phyloP scores from a whole-genome alignment of 2,797 vertebrate species.

The Falco novaeseelandiae region DNA sequence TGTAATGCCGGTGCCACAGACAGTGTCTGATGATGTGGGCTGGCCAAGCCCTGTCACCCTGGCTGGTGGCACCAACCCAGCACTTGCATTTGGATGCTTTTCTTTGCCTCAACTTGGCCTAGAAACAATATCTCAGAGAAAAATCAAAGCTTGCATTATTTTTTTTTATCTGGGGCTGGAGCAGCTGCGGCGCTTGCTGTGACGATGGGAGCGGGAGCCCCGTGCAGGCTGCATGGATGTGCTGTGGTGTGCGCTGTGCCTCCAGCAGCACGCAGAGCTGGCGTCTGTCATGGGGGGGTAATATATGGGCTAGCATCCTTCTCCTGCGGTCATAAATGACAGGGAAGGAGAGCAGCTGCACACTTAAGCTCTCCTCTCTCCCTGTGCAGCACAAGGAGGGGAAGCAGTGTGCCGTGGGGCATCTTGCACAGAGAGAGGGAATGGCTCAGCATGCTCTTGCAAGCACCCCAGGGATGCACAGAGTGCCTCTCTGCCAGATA shows the following conservation, averaged over 20 bases:
- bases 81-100: not conserved
- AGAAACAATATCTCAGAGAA: constrained; percentile 40
- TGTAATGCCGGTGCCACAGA: accelerated
- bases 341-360: not conserved
- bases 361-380: not conserved
- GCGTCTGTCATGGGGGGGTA: accelerated
- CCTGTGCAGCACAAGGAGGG: not conserved
- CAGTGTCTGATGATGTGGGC: accelerated
- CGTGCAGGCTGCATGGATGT: not conserved
- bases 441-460: not conserved
- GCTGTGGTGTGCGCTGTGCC: accelerated
- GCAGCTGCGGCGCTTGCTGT: accelerated
- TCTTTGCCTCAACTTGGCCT: not conserved
- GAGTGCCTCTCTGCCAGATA: not conserved
- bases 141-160: constrained; percentile 18
- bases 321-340: not conserved
- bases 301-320: not conserved
- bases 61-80: not conserved
- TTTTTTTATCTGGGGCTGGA: not conserved
- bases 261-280: not conserved
- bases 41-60: not conserved
- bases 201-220: not conserved
- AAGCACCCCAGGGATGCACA: not conserved
- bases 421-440: not conserved
- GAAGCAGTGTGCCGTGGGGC: not conserved